Evolutionary conservation across 2,113 vertebrate species (phyloP).

Genomic region (Megaptera novaeangliae): DNA sequence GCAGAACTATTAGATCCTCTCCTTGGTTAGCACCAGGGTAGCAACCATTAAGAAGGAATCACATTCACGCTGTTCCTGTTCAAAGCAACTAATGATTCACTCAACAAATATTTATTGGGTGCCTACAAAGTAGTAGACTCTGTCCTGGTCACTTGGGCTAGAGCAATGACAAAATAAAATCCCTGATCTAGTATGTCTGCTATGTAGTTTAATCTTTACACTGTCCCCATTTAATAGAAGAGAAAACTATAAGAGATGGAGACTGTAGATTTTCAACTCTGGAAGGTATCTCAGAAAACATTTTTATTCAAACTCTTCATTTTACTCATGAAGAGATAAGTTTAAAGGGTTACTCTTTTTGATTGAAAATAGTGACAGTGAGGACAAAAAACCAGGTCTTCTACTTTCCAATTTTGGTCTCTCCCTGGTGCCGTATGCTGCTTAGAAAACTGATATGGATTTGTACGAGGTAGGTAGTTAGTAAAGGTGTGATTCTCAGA

Average conservation of each 20-base stretch:
- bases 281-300: background rate
- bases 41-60: background rate
- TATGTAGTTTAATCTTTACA: background rate
- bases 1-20: background rate
- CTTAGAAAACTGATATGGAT: background rate
- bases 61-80: background rate
- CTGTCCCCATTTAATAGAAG: background rate
- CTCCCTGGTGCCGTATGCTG: background rate
- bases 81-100: background rate
- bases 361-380: background rate
- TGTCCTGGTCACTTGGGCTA: background rate
- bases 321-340: conserved; percentile 8
- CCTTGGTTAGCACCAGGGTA: background rate
- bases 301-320: background rate
- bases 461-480: background rate
- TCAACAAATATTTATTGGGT: background rate
- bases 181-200: background rate
- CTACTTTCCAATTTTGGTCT: background rate
- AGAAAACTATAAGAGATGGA: background rate
- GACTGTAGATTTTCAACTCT: background rate
- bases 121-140: background rate
- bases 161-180: background rate
- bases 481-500: conserved; percentile 31
- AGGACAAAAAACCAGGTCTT: background rate
- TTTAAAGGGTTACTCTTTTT: background rate